These are phyloP conservation scores for Uropetala carovei DNA, from an alignment of 2,888 invertebrate genomes.

Conservation along the genomic window DNA sequence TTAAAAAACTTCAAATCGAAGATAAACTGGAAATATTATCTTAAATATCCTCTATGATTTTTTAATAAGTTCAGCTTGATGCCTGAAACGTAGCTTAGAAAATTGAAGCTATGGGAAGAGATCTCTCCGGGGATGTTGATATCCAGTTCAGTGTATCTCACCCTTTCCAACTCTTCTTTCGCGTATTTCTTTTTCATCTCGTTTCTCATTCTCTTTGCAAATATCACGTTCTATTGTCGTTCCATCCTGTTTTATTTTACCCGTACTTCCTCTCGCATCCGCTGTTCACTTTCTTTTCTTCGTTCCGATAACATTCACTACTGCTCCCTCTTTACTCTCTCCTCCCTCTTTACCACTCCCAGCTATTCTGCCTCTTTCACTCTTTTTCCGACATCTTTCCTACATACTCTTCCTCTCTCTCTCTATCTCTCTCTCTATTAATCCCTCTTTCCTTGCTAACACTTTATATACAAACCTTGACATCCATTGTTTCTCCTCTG, in stretches of 20 bases:
- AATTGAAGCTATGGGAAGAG: not conserved
- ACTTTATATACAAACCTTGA: slow-evolving; percentile 6
- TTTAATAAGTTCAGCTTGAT: no score
- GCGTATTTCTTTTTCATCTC: not conserved
- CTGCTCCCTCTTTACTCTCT: not conserved
- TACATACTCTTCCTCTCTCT: not conserved
- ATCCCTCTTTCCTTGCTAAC: not conserved
- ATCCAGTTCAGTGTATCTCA: not conserved
- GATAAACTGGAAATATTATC: not conserved
- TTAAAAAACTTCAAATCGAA: not conserved
- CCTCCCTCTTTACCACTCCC: not conserved
- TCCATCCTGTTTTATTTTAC: no score
- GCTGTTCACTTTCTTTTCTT: slow-evolving; percentile 1
- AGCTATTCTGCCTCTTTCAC: not conserved
- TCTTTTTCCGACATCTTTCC: not conserved
- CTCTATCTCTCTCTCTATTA: not conserved
- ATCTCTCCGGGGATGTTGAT: not conserved
- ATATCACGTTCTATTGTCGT: not conserved
- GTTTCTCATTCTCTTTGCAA: no score
- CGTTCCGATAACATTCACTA: not conserved
- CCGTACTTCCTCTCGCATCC: no score
- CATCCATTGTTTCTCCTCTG: slow-evolving; percentile 35
- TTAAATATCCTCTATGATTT: no score
- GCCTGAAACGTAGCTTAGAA: not conserved
- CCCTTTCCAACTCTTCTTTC: not conserved